Evolutionary conservation across 2,797 vertebrate species (phyloP).

Genomic region (Sebastes iracundus): DNA sequence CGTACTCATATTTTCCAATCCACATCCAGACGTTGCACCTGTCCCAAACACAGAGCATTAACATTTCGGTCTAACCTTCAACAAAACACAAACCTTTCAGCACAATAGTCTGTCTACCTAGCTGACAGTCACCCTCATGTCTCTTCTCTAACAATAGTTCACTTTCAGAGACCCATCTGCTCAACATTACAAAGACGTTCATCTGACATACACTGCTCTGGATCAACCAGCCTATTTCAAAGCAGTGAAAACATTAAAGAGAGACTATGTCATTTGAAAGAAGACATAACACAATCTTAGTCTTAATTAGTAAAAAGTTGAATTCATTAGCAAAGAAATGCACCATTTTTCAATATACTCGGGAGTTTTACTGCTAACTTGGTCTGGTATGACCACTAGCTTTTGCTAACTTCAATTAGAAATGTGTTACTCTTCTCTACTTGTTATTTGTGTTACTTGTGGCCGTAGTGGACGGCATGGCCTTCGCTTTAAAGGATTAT

Average conservation of each 20-base stretch:
- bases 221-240: neutral
- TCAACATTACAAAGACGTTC: constrained; percentile 48
- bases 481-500: neutral
- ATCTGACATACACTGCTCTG: neutral
- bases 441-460: neutral
- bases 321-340: neutral
- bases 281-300: neutral
- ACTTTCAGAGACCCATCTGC: constrained; percentile 64
- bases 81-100: neutral
- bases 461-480: neutral
- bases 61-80: constrained; percentile 9
- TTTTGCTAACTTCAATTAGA: neutral
- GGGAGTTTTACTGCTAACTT: neutral
- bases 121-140: constrained; percentile 24
- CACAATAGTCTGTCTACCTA: neutral
- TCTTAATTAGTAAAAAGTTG: neutral
- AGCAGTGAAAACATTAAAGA: neutral
- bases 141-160: constrained; percentile 33
- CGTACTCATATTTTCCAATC: neutral
- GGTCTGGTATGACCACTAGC: neutral
- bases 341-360: neutral
- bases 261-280: neutral
- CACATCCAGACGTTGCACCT: neutral
- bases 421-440: neutral
- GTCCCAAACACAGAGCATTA: neutral